Evolutionary conservation across 1,140 invertebrate genomes (phyloP).

Genomic region (Drosophila equinoxialis): DNA sequence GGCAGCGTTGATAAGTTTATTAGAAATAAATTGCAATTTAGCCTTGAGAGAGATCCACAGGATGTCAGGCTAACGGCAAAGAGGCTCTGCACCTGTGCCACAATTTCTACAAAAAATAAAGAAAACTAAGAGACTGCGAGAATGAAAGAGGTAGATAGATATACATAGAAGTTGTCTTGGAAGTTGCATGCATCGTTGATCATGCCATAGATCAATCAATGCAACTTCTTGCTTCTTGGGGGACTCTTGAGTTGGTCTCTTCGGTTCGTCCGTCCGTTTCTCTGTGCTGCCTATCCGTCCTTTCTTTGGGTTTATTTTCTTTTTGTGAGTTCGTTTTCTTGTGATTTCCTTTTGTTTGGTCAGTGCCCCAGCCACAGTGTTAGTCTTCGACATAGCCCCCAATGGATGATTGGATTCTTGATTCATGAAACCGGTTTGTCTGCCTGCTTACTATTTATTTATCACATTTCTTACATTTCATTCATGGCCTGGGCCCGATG

Average conservation of each 20-base stretch:
- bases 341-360: slow-evolving; percentile 63
- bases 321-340: slow-evolving; percentile 34
- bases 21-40: slow-evolving; percentile 81
- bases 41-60: slow-evolving; percentile 26
- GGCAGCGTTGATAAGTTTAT: slow-evolving; percentile 78
- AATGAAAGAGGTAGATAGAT: slow-evolving; percentile 15
- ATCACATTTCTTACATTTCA: slow-evolving; percentile 71
- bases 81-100: slow-evolving; percentile 41
- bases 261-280: not conserved
- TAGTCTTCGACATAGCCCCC: not conserved
- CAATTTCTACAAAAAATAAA: slow-evolving; percentile 23
- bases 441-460: slow-evolving; percentile 74
- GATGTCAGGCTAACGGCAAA: slow-evolving; percentile 42
- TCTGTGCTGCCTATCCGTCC: not conserved
- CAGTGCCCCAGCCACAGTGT: slow-evolving; percentile 40
- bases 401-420: slow-evolving; percentile 72
- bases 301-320: slow-evolving; percentile 29
- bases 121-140: slow-evolving; percentile 17
- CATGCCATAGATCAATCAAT: slow-evolving; percentile 80
- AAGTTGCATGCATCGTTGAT: slow-evolving; percentile 61
- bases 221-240: slow-evolving; percentile 44
- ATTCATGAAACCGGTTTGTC: slow-evolving; percentile 46
- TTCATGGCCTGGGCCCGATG: slow-evolving; percentile 34
- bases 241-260: slow-evolving; percentile 14
- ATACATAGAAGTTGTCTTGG: slow-evolving; percentile 34